A percentile compares a stretch with the other conserved stretches of the same genome.
phyloP scores from a whole-genome alignment of 2,888 invertebrate genomes.

The Boloria euphrosyne region DNA sequence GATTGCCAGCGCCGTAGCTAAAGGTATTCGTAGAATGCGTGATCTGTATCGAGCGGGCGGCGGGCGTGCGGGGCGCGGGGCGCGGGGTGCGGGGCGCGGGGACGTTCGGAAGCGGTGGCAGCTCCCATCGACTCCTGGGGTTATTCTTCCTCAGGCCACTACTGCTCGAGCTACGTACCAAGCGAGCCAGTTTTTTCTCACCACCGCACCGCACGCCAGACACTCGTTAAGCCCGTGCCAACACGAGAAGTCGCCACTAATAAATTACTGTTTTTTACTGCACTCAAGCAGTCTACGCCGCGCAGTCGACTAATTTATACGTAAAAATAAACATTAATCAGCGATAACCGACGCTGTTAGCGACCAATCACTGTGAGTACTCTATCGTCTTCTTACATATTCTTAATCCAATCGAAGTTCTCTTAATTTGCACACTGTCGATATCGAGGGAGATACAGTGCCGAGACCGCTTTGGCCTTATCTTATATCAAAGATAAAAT shows the following conservation, averaged over 20 bases:
- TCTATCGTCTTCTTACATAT: slow-evolving; percentile 60
- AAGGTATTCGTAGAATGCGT: slow-evolving; percentile 82
- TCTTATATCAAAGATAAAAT: slow-evolving; percentile 28
- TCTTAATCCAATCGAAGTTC: slow-evolving; percentile 61
- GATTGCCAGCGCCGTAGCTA: slow-evolving; percentile 71
- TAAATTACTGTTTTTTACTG: slow-evolving; percentile 82
- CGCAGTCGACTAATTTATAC: slow-evolving; percentile 78
- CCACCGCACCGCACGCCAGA: slow-evolving; percentile 83
- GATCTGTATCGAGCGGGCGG: slow-evolving; percentile 79
- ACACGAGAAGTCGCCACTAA: slow-evolving; percentile 85
- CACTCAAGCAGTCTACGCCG: slow-evolving; percentile 81
- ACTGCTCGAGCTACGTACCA: slow-evolving; percentile 80
- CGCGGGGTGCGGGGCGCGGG: slow-evolving; percentile 78
- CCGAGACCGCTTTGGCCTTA: slow-evolving; percentile 21
- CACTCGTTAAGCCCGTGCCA: slow-evolving; percentile 84
- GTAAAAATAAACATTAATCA: slow-evolving; percentile 80
- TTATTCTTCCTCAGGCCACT: slow-evolving; percentile 84
- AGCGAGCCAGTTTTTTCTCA: slow-evolving; percentile 84
- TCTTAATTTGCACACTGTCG: slow-evolving; percentile 50
- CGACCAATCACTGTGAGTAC: slow-evolving; percentile 79
- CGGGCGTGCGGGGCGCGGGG: slow-evolving; percentile 60
- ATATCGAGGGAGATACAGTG: slow-evolving; percentile 28
- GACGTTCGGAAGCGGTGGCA: slow-evolving; percentile 81
- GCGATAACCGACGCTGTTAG: slow-evolving; percentile 73
- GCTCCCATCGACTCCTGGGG: slow-evolving; percentile 83